Evolutionary conservation across 2,113 vertebrate genomes (phyloP).

Genomic region (Pampusana beccarii): DNA sequence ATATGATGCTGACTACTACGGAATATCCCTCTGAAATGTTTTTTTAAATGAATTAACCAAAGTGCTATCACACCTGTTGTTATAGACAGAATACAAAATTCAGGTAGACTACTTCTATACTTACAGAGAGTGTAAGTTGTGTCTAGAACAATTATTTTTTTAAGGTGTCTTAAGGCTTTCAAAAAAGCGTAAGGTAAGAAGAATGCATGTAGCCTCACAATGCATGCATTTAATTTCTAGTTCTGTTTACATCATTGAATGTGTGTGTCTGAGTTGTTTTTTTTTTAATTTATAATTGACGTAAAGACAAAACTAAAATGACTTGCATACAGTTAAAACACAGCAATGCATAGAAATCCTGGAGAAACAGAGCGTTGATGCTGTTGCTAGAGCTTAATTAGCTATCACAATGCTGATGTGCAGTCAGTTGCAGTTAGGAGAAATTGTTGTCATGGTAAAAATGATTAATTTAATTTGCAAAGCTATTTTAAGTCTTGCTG

Average conservation of each 20-base stretch:
- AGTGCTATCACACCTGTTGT: not conserved
- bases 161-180: not conserved
- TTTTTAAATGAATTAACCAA: not conserved
- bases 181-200: not conserved
- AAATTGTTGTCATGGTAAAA: not conserved
- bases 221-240: not conserved
- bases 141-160: not conserved
- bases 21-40: not conserved
- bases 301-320: not conserved
- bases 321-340: not conserved
- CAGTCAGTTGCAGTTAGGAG: not conserved
- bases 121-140: not conserved
- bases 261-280: not conserved
- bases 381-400: not conserved
- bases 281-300: not conserved
- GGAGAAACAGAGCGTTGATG: not conserved
- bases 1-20: not conserved
- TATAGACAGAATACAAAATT: not conserved
- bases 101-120: accelerated
- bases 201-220: not conserved
- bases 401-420: not conserved
- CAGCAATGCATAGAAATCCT: not conserved
- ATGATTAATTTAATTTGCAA: not conserved
- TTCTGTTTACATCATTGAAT: not conserved
- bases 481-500: not conserved